A percentile compares a stretch with the other conserved stretches of the same genome.
Conservation (phyloP, 2,888 invertebrate genomes). For the Calliopum simillimum region DNA sequence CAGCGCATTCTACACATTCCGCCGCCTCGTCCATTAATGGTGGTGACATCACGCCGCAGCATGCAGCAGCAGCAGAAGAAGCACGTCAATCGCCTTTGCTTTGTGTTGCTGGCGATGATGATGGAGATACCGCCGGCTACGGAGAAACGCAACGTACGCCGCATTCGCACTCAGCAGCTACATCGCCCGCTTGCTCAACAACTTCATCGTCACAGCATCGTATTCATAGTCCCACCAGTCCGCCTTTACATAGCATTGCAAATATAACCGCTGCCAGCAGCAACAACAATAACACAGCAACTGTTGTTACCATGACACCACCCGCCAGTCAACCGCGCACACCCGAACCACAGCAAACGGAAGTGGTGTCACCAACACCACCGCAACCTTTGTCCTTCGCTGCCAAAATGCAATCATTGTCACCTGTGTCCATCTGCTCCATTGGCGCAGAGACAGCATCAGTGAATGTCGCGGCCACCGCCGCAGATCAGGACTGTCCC, state of each 20-base stretch:
- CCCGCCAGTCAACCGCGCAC: conserved; percentile 29
- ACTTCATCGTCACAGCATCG: conserved; percentile 50
- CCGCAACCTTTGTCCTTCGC: conserved; percentile 51
- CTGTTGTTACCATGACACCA: conserved; percentile 25
- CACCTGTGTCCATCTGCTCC: conserved; percentile 62
- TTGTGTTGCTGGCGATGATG: conserved; percentile 55
- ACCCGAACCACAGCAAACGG: conserved; percentile 37
- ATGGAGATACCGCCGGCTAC: conserved; percentile 51
- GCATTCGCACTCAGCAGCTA: conserved; percentile 23
- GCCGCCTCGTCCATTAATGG: conserved; percentile 35
- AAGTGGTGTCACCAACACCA: conserved; percentile 25
- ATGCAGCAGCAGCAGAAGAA: conserved; percentile 20
- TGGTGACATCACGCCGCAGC: conserved; percentile 35
- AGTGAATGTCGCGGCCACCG: conserved; percentile 48
- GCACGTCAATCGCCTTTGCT: conserved; percentile 53
- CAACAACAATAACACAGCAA: conserved; percentile 61
- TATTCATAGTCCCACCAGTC: conserved; percentile 52
- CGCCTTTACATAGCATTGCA: conserved; percentile 54
- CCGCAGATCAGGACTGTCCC: conserved; percentile 43
- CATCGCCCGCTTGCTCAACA: background rate
- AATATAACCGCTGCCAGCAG: conserved; percentile 53
- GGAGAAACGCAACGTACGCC: conserved; percentile 47
- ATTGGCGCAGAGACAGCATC: conserved; percentile 51
- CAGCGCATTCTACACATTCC: conserved; percentile 40
- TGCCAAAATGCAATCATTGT: conserved; percentile 61